Conservation (phyloP, 2,797 vertebrate species). For the Pyrocephalus nanus region DNA sequence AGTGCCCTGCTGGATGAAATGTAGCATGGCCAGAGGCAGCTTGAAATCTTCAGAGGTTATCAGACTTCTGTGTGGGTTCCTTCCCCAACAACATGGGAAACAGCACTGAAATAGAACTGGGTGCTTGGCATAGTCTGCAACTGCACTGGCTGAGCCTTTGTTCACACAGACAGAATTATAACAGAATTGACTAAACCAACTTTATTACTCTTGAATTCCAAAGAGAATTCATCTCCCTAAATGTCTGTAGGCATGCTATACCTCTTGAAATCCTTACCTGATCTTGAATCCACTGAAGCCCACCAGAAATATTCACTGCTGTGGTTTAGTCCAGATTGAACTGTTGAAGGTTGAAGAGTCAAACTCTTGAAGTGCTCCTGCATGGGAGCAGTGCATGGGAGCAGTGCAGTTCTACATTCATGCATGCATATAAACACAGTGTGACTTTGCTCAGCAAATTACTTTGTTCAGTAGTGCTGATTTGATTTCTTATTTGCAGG, state of each 20-base stretch:
- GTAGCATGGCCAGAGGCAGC: background rate
- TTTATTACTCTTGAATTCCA: background rate
- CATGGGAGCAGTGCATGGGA: background rate
- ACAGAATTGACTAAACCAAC: background rate
- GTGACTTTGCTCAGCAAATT: background rate
- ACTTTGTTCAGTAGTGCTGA: background rate
- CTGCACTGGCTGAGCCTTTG: rapidly evolving
- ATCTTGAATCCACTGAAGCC: background rate
- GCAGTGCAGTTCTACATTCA: background rate
- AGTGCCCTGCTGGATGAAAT: background rate
- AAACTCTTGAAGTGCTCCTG: background rate
- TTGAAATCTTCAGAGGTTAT: background rate
- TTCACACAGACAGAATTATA: background rate
- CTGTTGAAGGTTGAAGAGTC: background rate
- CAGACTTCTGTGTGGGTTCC: background rate
- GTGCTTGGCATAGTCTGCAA: background rate
- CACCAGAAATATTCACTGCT: background rate
- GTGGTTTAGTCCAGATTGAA: background rate
- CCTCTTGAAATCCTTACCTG: background rate
- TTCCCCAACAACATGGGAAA: background rate
- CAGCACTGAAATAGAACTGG: background rate
- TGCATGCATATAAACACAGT: background rate
- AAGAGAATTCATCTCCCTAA: background rate
- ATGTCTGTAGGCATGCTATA: background rate
- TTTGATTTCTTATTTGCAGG: constrained; percentile 74